Conservation (phyloP, 2,113 vertebrate genomes). For the Oxyura jamaicensis region DNA sequence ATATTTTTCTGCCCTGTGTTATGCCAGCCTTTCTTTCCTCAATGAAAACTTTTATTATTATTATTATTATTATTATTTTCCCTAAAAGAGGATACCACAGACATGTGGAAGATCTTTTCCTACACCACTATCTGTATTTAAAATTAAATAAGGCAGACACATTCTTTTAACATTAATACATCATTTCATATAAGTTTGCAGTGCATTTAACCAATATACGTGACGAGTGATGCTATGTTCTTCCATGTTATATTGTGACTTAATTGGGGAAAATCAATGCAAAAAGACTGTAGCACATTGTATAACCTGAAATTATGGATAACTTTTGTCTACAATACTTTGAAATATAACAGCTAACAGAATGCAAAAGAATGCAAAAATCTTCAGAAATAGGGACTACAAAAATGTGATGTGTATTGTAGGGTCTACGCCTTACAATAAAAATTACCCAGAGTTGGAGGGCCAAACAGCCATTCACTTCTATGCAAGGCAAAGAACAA, state of each 20-base stretch:
- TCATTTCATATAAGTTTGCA: not conserved
- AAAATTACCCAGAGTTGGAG: not conserved
- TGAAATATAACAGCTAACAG: not conserved
- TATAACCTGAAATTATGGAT: not conserved
- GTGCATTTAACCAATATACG: not conserved
- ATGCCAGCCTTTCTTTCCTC: not conserved
- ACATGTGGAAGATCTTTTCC: not conserved
- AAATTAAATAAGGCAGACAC: not conserved
- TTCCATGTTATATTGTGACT: not conserved
- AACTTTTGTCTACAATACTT: not conserved
- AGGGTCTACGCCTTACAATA: not conserved
- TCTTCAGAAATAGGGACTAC: not conserved
- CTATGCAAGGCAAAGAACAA: not conserved
- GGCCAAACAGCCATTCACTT: not conserved
- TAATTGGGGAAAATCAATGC: not conserved
- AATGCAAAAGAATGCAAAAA: not conserved
- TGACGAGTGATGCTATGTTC: not conserved
- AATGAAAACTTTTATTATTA: not conserved
- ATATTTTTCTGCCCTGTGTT: not conserved
- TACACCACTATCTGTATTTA: not conserved
- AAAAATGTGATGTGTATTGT: not conserved
- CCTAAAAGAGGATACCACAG: not conserved
- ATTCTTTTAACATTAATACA: not conserved
- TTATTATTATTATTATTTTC: too few relatives aligned
- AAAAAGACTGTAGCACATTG: not conserved